A percentile compares a stretch with the other conserved stretches of the same genome.
phyloP scores from a whole-genome alignment of 35 echinoderm and acorn worm species.

The Ophioderma brevispina region DNA sequence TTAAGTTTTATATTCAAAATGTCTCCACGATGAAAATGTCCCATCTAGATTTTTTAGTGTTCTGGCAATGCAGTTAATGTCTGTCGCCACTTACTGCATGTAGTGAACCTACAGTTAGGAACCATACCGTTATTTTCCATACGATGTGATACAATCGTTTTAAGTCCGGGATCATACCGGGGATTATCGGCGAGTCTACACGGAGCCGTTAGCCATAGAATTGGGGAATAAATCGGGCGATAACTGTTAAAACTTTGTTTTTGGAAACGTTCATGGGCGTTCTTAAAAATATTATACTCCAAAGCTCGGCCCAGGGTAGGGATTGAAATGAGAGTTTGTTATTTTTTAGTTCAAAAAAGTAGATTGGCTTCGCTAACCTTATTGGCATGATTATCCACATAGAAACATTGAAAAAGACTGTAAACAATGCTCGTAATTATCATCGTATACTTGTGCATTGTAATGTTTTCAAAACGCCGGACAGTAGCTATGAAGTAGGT shows the following conservation, averaged over 20 bases:
- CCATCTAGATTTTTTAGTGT: background rate
- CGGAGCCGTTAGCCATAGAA: background rate
- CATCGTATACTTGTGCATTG: too few species aligned
- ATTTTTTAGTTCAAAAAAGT: too few species aligned
- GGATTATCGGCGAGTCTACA: background rate
- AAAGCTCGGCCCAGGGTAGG: background rate
- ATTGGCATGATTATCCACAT: too few species aligned
- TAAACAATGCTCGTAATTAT: too few species aligned
- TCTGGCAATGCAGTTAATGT: background rate
- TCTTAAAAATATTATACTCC: background rate
- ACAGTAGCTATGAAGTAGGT: too few species aligned
- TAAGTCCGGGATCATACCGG: background rate
- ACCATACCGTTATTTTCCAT: background rate
- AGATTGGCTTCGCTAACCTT: too few species aligned
- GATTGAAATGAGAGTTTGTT: too few species aligned
- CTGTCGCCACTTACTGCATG: background rate
- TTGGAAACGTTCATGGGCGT: background rate
- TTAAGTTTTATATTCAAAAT: too few species aligned
- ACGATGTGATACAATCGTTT: background rate
- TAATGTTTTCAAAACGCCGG: too few species aligned
- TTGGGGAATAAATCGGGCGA: background rate
- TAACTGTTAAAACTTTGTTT: background rate
- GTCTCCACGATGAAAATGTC: too few species aligned
- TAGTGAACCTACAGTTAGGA: background rate
- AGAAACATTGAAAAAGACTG: too few species aligned